These are phyloP conservation scores for Cyanoderma ruficeps DNA, from an alignment of 2,113 vertebrate genomes.

Conservation along the genomic window DNA sequence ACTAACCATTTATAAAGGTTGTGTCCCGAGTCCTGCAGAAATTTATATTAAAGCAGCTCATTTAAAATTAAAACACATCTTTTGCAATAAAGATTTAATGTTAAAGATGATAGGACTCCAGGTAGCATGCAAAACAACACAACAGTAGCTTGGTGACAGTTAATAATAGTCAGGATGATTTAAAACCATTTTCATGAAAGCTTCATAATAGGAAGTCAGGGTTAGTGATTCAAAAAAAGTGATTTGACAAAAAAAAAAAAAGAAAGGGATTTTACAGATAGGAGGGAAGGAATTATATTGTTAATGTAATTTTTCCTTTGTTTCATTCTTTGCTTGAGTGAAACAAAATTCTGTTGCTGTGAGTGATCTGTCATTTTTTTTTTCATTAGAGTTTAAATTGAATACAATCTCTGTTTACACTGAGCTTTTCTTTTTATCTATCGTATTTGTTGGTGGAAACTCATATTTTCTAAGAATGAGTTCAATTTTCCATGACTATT, in stretches of 20 bases:
- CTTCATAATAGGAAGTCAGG: background rate
- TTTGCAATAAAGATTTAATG: background rate
- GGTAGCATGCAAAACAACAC: background rate
- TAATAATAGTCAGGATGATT: background rate
- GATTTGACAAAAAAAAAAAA: background rate
- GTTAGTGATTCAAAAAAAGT: background rate
- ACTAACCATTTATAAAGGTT: background rate
- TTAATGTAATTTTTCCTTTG: background rate
- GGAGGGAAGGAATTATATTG: background rate
- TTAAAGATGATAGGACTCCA: background rate
- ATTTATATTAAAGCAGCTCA: background rate
- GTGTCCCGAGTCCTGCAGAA: background rate
- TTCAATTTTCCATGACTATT: constrained; percentile 49
- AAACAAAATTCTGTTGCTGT: background rate
- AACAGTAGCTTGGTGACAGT: background rate
- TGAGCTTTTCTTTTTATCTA: background rate
- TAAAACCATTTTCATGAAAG: background rate
- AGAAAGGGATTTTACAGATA: background rate
- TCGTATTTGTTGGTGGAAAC: constrained; percentile 5
- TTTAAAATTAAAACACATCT: background rate
- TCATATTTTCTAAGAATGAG: constrained; percentile 16
- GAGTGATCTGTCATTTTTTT: constrained; percentile 1
- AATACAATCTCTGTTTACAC: background rate
- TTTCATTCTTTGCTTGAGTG: background rate
- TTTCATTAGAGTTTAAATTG: constrained; percentile 3